Evolutionary conservation across 2,797 vertebrate species (phyloP).

Genomic region (Tapera naevia): DNA sequence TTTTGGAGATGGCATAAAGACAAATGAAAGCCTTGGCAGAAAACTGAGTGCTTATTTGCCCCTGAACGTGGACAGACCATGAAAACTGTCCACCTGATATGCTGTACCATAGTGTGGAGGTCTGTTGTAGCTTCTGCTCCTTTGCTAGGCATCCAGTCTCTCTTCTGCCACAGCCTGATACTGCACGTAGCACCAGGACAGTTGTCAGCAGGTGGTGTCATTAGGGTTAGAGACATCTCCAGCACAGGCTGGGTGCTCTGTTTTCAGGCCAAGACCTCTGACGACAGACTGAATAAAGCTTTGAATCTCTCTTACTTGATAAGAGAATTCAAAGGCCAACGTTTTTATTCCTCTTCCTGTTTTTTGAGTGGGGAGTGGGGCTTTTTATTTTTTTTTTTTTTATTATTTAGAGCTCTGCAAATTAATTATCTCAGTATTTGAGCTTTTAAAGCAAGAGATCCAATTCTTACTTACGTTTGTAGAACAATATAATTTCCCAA

Average conservation of each 20-base stretch:
- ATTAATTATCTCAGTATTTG: not conserved
- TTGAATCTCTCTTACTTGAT: not conserved
- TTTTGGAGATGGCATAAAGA: not conserved
- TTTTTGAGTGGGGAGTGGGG: no score
- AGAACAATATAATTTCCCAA: not conserved
- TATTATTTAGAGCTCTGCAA: not conserved
- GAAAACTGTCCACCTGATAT: not conserved
- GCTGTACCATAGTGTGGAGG: rapidly evolving
- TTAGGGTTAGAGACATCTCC: not conserved
- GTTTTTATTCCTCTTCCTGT: not conserved
- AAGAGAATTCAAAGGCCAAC: not conserved
- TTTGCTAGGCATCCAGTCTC: not conserved
- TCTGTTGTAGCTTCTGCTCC: not conserved
- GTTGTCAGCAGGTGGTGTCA: rapidly evolving
- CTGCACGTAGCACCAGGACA: no score
- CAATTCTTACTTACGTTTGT: not conserved
- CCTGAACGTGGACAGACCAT: not conserved
- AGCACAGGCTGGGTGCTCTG: not conserved
- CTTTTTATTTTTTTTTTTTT: not conserved
- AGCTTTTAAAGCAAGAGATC: not conserved
- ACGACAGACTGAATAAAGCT: not conserved
- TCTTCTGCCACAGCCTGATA: not conserved
- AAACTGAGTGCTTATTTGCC: not conserved
- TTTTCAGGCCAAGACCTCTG: not conserved
- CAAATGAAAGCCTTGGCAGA: not conserved